Base-by-base conservation (phyloP, 2,888 invertebrate species). In the Seira sanloemensis region DNA sequence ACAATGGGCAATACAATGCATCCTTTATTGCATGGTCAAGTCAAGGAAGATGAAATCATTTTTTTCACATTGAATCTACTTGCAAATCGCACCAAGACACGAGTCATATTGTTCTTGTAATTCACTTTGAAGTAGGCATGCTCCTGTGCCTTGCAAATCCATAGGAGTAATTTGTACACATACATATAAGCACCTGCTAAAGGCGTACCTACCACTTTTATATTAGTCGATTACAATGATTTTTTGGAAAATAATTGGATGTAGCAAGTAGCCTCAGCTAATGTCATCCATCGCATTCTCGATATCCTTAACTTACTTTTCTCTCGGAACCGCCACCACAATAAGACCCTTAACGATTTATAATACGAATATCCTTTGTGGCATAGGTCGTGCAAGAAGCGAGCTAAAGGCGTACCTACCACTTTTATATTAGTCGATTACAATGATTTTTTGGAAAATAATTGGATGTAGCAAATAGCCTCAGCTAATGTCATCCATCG, bases 1-100 rank as follows among this genome's bases (percentile, higher is more conserved):
- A 58, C 27, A 62, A 71, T 69, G 71, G 12, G 24, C 26, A 66
- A 74, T 71, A 26, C 26, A 23, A 69, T 62, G 27, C 58, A 72
- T 79, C 72, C 72, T 72, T 72, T 78, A 58, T 75, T 81, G 75
- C 80, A 81, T 69, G 68, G 75, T 75, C 74, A 75, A 74, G 75
- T 81, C 80, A 81, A 81, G 80, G 80, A 81, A 81, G 75, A 81
- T 81, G 69, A 73, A 79, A 23, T 69, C 24, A 19, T 27, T 26
- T 37, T 74, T 73, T 74, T 58, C 58, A 58, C 58, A 58, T 58
- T 58, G 58, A 58, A 58, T 58, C 58, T 16, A 9, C 37, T 37
- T 37, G 58, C 58, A 58, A 58, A 58, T 58, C 58, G n/a, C 58
- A 9, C 58, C n/a, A 58, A 58, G 58, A 58, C 58, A 58, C 58